phyloP scores from a whole-genome alignment of 2,113 vertebrate species.

The Scalopus aquaticus region DNA sequence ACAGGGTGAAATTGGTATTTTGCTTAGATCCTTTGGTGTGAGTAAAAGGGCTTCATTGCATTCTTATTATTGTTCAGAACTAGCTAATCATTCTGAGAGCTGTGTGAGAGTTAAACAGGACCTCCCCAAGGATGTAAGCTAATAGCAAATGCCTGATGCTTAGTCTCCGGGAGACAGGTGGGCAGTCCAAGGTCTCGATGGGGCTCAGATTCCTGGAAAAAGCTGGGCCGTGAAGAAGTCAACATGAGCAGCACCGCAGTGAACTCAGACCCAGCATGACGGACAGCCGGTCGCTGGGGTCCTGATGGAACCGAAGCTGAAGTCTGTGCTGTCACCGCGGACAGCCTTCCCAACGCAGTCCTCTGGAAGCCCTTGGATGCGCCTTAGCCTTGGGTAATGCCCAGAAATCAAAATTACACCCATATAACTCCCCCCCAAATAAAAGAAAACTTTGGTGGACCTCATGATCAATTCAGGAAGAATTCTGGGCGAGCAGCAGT shows the following conservation, averaged over 20 bases:
- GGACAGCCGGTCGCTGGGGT: background rate
- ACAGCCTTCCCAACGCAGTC: background rate
- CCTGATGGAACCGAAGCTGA: background rate
- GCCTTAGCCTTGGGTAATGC: background rate
- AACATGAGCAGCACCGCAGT: background rate
- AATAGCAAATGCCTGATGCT: background rate
- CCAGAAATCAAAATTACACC: background rate
- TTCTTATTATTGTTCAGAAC: slow-evolving; percentile 54
- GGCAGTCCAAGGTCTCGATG: background rate
- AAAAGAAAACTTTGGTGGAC: background rate
- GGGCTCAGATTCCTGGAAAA: background rate
- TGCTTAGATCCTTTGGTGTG: background rate
- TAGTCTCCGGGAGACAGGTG: slow-evolving; percentile 14
- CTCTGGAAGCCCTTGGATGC: background rate
- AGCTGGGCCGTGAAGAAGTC: background rate
- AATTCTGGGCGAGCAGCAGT: background rate
- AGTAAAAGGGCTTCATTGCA: background rate
- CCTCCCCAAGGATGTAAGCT: background rate
- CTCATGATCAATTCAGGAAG: background rate
- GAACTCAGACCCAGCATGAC: background rate
- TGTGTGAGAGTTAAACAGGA: background rate
- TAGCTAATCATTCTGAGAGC: slow-evolving; percentile 36
- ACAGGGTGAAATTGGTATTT: background rate
- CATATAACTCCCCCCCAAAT: background rate
- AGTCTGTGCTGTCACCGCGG: background rate